Conservation (phyloP, 2,888 invertebrate genomes). For the Drosophila heteroneura region DNA sequence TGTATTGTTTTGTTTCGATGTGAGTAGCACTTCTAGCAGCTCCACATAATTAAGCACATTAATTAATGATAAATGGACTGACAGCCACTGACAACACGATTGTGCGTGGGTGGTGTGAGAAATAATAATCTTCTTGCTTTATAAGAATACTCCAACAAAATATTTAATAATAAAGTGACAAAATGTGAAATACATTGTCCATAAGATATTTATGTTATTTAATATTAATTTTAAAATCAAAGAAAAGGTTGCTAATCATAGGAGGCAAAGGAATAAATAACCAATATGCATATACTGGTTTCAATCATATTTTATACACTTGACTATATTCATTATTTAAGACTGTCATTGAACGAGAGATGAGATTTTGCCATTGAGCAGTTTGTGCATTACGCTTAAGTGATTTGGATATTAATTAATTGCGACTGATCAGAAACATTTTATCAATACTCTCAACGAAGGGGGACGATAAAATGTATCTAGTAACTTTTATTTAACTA, state of each 20-base stretch:
- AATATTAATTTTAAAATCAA: too few relatives aligned
- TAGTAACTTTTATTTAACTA: not conserved
- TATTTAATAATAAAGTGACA: not conserved
- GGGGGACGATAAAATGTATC: not conserved
- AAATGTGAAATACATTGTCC: not conserved
- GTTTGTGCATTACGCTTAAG: not conserved
- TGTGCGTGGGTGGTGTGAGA: conserved; percentile 19
- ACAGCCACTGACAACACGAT: not conserved
- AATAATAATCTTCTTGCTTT: conserved; percentile 9
- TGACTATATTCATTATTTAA: not conserved
- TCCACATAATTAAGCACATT: conserved; percentile 33
- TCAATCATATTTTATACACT: not conserved
- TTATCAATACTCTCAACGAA: not conserved
- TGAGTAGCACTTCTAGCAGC: not conserved
- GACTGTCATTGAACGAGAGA: not conserved
- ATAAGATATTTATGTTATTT: not conserved
- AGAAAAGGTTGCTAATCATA: not conserved
- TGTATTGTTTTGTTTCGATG: conserved; percentile 15
- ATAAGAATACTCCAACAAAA: not conserved
- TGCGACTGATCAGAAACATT: not conserved
- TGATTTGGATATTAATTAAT: not conserved
- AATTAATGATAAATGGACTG: conserved; percentile 35
- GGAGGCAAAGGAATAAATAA: not conserved
- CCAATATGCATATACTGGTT: not conserved
- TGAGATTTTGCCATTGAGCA: not conserved